Evolutionary conservation across 1,140 invertebrate species (phyloP).

Genomic region (Cydia fagiglandana): DNA sequence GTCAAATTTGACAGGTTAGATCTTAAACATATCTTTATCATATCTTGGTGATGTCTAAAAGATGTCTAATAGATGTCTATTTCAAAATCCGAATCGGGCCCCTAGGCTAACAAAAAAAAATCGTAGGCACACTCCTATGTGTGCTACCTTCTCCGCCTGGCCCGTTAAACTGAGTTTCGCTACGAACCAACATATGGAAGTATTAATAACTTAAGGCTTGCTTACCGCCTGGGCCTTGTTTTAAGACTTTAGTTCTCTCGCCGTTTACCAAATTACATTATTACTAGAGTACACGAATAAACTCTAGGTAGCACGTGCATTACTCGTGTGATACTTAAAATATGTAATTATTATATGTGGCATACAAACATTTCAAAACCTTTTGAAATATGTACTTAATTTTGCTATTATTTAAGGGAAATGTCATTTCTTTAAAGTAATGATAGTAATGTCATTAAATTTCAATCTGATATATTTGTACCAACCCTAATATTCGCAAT

Average conservation of each 20-base stretch:
- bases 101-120: too few relatives aligned
- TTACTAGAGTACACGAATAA: neutral
- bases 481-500: neutral
- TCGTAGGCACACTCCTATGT: neutral
- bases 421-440: too few relatives aligned
- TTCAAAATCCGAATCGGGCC: too few relatives aligned
- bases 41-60: too few relatives aligned
- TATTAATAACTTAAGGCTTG: conserved; percentile 63
- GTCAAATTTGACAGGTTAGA: too few relatives aligned
- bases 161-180: conserved; percentile 38
- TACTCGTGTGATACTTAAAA: neutral
- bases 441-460: too few relatives aligned
- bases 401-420: too few relatives aligned
- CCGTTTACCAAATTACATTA: conserved; percentile 4
- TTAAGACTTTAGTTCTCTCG: conserved; percentile 53
- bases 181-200: conserved; percentile 56
- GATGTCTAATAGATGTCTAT: too few relatives aligned
- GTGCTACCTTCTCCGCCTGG: conserved; percentile 33
- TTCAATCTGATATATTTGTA: neutral
- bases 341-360: neutral
- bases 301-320: neutral
- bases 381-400: too few relatives aligned
- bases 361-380: too few relatives aligned
- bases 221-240: conserved; percentile 24
- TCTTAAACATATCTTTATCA: too few relatives aligned